Conservation (phyloP, 2,888 invertebrate genomes). For the Andrena flavipes region DNA sequence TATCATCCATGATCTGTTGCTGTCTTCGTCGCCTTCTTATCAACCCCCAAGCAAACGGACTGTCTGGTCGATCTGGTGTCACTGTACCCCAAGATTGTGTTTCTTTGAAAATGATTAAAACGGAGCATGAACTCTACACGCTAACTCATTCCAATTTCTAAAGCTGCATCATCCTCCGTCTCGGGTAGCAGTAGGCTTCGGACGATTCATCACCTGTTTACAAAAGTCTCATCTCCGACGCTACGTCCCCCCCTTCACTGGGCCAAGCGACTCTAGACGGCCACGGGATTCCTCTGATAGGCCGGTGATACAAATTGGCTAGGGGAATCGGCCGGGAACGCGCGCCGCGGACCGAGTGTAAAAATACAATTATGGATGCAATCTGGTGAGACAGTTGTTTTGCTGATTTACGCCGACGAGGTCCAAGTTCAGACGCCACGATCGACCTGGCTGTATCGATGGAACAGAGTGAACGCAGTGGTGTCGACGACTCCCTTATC, state of each 20-base stretch:
- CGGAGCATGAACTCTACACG: not conserved
- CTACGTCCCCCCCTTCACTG: not conserved
- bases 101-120: too few species aligned
- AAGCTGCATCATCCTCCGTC: constrained; percentile 1
- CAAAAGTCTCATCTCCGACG: not conserved
- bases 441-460: constrained; percentile 66
- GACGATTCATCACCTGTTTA: constrained; percentile 7
- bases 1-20: too few species aligned
- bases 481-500: constrained; percentile 64
- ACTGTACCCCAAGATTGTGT: too few species aligned
- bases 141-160: not conserved
- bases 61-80: too few species aligned
- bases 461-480: constrained; percentile 38
- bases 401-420: constrained; percentile 61
- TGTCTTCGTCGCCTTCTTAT: too few species aligned
- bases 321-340: constrained; percentile 16
- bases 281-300: constrained; percentile 32
- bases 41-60: too few species aligned
- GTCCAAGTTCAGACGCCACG: constrained; percentile 69
- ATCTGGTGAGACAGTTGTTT: constrained; percentile 59
- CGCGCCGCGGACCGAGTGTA: constrained; percentile 26
- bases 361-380: constrained; percentile 61
- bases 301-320: constrained; percentile 40
- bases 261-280: not conserved
- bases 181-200: not conserved